Evolutionary conservation across 1,140 invertebrate species (phyloP), one percentile per base, ranked within the genome.

Genomic region (Conus betulinus): DNA sequence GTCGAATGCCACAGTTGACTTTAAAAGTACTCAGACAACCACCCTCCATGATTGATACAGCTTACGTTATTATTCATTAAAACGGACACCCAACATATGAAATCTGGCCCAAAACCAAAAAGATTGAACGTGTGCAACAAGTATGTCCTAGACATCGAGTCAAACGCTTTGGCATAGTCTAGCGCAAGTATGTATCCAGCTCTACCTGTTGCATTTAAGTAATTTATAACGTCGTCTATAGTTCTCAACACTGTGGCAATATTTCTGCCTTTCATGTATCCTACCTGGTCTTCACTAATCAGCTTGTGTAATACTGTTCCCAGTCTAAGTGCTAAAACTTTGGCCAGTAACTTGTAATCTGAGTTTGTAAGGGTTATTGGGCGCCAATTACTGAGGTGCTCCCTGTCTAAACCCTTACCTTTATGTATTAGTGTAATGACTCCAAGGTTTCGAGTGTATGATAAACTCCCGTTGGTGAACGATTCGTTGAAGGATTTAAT

Each of bases 341-440:
- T 85, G 13, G 84, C 53, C 5, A 85, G 3, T 60, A 85, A 20
- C 27, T 85, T 85, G 60, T 85, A 85, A 27, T 85, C 84, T 55
- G 57, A 85, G n/a, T 85, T 85, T 15, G 60, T 27, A 11, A 85
- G 55, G 2, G 84, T 81, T n/a, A n/a, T 86, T 60, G 76, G 88
- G 23, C 88, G 25, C 74, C 74, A 89, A 55, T 89, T 87, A 63
- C n/a, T 55, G 17, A 89, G 27, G 17, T 11, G 23, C 23, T 5
- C 53, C 81, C 51, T 52, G 5, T 15, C 15, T 81, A 86, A 63
- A 53, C 78, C 84, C 20, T 83, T 76, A 15, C 23, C 27, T 86
- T 89, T 89, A 78, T 85, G 84, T 27, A 79, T 0, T 0, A 86
- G 55, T 27, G 84, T 86, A n/a, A 89, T 57, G 25, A 86, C 81